Evolutionary conservation across 2,113 vertebrate species (phyloP).

Genomic region (Thalassarche chlororhynchos): DNA sequence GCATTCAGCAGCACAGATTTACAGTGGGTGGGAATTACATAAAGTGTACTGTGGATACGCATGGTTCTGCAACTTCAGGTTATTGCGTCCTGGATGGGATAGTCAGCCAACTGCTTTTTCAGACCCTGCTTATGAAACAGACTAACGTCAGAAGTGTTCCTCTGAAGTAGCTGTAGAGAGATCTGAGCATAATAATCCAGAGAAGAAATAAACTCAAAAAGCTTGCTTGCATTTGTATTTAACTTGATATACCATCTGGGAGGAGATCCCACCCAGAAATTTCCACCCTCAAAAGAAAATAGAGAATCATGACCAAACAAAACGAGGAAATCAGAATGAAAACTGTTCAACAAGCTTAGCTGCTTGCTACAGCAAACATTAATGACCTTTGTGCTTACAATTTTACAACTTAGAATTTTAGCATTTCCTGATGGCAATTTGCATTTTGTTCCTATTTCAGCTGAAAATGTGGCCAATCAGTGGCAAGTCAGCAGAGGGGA

Average conservation of each 20-base stretch:
- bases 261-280: not conserved
- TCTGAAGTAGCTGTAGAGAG: not conserved
- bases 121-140: not conserved
- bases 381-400: not conserved
- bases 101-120: not conserved
- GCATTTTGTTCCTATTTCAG: conserved; percentile 66
- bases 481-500: conserved; percentile 88
- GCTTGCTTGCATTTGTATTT: not conserved
- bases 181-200: not conserved
- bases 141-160: not conserved
- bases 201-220: not conserved
- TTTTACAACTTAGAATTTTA: not conserved
- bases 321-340: not conserved
- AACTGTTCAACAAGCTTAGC: not conserved
- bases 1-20: not conserved
- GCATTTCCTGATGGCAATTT: not conserved
- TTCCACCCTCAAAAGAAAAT: not conserved
- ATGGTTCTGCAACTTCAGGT: not conserved
- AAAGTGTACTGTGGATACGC: not conserved
- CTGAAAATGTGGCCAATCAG: conserved; percentile 94
- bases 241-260: not conserved
- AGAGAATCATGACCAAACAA: not conserved
- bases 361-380: not conserved
- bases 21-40: accelerated
- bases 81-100: not conserved